These are phyloP conservation scores for Spheniscus humboldti DNA, from an alignment of 2,797 vertebrate species.

Conservation along the genomic window DNA sequence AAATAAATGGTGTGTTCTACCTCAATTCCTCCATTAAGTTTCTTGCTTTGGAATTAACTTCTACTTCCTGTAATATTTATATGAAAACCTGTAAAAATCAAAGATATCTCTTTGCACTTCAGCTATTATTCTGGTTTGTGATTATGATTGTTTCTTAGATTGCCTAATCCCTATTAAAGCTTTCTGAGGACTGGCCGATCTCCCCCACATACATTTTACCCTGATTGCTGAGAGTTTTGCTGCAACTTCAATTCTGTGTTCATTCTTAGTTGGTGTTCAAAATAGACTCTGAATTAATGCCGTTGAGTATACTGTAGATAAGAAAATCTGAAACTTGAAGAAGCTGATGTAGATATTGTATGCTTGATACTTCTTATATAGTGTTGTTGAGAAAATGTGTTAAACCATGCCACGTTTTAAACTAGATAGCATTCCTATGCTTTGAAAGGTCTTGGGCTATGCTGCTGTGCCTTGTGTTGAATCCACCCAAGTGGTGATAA, in stretches of 20 bases:
- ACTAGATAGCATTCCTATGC: background rate
- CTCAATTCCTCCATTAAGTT: background rate
- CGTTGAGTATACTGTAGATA: background rate
- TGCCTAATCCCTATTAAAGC: background rate
- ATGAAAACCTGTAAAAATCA: background rate
- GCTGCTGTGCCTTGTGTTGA: background rate
- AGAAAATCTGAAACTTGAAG: background rate
- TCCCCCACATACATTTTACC: fast-evolving
- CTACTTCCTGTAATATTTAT: background rate
- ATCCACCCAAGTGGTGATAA: background rate
- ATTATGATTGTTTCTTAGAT: background rate
- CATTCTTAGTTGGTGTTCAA: background rate
- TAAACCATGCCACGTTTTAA: background rate
- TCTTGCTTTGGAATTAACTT: background rate
- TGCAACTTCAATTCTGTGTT: background rate
- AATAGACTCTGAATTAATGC: background rate
- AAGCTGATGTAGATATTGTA: background rate
- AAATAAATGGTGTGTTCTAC: background rate
- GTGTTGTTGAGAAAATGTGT: background rate
- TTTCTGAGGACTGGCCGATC: background rate
- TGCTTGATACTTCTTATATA: background rate
- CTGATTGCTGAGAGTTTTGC: background rate
- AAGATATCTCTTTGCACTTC: background rate
- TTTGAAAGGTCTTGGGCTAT: background rate
- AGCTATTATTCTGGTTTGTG: background rate